Evolutionary conservation across 2,888 invertebrate species (phyloP).

Genomic region (Hypomecis atomaria): DNA sequence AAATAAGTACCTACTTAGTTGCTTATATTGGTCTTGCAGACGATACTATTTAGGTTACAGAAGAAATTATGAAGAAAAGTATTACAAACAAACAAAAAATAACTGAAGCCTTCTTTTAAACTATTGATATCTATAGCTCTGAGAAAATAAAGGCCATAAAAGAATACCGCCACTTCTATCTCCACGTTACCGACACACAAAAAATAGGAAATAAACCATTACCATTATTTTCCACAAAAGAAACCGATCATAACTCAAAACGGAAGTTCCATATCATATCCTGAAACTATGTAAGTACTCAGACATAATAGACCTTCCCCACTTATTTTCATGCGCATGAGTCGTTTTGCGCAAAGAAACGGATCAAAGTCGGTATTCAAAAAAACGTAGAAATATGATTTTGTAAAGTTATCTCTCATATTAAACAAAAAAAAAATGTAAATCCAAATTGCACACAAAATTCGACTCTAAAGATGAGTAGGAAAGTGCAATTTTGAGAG

Average conservation of each 20-base stretch:
- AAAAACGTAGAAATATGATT: constrained; percentile 46
- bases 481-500: constrained; percentile 17
- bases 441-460: constrained; percentile 5
- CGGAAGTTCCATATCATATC: constrained; percentile 80
- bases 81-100: too few species aligned
- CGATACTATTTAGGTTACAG: too few species aligned
- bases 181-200: constrained; percentile 15
- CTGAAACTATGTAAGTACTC: constrained; percentile 51
- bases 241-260: constrained; percentile 61
- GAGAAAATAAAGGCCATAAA: constrained; percentile 9
- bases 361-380: constrained; percentile 57
- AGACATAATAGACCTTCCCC: constrained; percentile 58
- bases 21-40: too few species aligned
- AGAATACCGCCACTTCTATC: constrained; percentile 17
- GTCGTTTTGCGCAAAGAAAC: constrained; percentile 68
- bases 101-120: too few species aligned
- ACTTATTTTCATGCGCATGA: constrained; percentile 68
- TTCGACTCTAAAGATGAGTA: neutral
- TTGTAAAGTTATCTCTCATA: constrained; percentile 33
- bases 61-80: too few species aligned
- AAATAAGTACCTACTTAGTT: too few species aligned
- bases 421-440: constrained; percentile 31
- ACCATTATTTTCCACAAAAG: constrained; percentile 49
- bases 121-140: too few species aligned
- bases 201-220: constrained; percentile 66